A percentile compares a stretch with the other conserved stretches of the same genome.
Evolutionary conservation across 1,140 invertebrate species (phyloP).

Genomic region (Drosophila littoralis): DNA sequence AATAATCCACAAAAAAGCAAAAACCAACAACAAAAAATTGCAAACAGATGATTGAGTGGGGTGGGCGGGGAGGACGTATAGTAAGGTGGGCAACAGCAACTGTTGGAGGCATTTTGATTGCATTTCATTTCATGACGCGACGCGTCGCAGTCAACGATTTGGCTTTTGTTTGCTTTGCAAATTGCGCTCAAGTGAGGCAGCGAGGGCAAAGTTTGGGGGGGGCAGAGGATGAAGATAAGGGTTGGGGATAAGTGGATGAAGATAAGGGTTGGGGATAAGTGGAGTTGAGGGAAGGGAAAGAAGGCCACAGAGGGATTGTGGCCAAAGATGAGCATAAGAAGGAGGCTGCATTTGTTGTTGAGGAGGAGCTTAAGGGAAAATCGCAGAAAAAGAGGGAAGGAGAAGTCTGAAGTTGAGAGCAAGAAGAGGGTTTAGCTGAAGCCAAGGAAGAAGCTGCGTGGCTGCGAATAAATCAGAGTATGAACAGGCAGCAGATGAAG

Average conservation of each 20-base stretch:
- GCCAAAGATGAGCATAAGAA: too few species aligned
- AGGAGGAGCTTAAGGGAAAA: too few species aligned
- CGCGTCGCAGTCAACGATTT: conserved; percentile 32
- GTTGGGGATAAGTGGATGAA: too few species aligned
- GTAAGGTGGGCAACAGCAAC: not conserved
- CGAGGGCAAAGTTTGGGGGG: not conserved
- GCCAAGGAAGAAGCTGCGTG: too few species aligned
- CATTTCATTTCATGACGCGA: conserved; percentile 66
- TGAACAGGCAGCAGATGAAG: not conserved
- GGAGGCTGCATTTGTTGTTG: too few species aligned
- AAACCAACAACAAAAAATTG: conserved; percentile 1
- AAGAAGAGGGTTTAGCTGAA: too few species aligned
- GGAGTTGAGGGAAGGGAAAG: too few species aligned
- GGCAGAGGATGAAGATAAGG: not conserved
- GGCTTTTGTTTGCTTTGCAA: conserved; percentile 76
- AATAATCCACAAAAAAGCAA: conserved; percentile 32
- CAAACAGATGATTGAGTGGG: not conserved
- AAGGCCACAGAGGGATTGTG: too few species aligned
- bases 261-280: too few species aligned
- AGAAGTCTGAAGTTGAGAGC: too few species aligned
- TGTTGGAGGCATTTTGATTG: conserved; percentile 71
- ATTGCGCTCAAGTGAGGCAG: conserved; percentile 57
- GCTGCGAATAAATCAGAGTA: too few species aligned
- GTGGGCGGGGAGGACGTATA: not conserved
- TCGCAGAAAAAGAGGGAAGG: too few species aligned